Evolutionary conservation across 2,797 vertebrate genomes (phyloP).

Genomic region (Poliocrania exsul): DNA sequence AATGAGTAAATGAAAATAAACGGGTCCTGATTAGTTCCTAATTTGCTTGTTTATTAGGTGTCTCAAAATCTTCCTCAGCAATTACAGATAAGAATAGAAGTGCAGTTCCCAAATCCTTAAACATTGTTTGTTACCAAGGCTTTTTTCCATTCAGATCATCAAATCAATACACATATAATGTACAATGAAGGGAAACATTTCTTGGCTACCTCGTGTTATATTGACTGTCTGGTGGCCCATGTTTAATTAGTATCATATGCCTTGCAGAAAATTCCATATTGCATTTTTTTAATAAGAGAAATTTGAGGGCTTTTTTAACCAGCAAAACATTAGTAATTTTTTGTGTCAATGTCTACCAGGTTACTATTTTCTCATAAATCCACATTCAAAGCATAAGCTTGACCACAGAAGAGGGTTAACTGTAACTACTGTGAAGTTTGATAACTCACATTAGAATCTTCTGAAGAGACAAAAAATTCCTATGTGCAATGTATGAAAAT

Average conservation of each 20-base stretch:
- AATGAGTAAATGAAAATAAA: slow-evolving; percentile 9
- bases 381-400: background rate
- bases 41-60: background rate
- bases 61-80: slow-evolving; percentile 19
- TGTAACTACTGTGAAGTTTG: background rate
- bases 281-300: slow-evolving; percentile 76
- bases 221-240: slow-evolving; percentile 66
- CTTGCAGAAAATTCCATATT: slow-evolving; percentile 75
- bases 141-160: slow-evolving; percentile 60
- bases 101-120: slow-evolving; percentile 72
- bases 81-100: slow-evolving; percentile 35
- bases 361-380: slow-evolving; percentile 1
- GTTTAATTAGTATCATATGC: slow-evolving; percentile 82
- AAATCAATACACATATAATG: slow-evolving; percentile 77
- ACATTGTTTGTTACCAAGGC: slow-evolving; percentile 35
- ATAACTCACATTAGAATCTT: background rate
- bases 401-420: background rate
- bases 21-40: background rate
- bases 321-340: background rate
- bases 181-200: slow-evolving; percentile 39
- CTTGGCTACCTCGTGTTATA: slow-evolving; percentile 63
- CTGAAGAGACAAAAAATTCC: background rate
- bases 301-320: slow-evolving; percentile 51
- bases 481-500: background rate
- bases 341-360: background rate